Evolutionary conservation across 2,113 vertebrate species (phyloP).

Genomic region (Nibea albiflora): DNA sequence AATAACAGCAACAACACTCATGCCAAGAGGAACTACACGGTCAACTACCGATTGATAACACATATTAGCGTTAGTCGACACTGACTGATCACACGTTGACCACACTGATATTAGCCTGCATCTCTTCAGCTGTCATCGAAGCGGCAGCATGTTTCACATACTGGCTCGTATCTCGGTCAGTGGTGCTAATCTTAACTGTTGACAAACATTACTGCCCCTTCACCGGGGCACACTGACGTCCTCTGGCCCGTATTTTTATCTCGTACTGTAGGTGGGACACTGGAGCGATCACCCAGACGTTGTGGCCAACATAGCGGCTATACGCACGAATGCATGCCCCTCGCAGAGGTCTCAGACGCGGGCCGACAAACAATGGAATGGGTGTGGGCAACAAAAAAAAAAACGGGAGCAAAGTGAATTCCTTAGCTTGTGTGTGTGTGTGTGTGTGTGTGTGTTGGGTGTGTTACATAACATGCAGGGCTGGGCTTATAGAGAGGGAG

Average conservation of each 20-base stretch:
- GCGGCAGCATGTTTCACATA: neutral
- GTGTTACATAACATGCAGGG: conserved; percentile 32
- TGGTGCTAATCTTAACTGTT: conserved; percentile 45
- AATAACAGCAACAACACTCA: neutral
- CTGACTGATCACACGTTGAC: neutral
- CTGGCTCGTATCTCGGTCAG: conserved; percentile 29
- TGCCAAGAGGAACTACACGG: neutral
- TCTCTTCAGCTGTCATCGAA: neutral
- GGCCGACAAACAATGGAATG: neutral
- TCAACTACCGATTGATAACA: no score
- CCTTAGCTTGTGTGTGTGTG: neutral
- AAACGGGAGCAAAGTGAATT: conserved; percentile 7
- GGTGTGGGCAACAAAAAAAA: conserved; percentile 13
- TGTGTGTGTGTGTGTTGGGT: neutral
- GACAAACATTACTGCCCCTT: conserved; percentile 26
- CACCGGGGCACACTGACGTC: neutral
- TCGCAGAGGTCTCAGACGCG: neutral
- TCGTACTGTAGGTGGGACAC: neutral
- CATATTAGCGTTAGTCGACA: neutral
- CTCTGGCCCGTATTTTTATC: conserved; percentile 2
- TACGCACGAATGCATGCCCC: neutral
- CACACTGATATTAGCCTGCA: neutral
- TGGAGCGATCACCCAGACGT: conserved; percentile 3
- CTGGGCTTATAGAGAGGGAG: neutral
- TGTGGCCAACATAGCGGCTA: neutral